Base-by-base conservation (phyloP, 1,140 invertebrate genomes). In the Telenomus remus region DNA sequence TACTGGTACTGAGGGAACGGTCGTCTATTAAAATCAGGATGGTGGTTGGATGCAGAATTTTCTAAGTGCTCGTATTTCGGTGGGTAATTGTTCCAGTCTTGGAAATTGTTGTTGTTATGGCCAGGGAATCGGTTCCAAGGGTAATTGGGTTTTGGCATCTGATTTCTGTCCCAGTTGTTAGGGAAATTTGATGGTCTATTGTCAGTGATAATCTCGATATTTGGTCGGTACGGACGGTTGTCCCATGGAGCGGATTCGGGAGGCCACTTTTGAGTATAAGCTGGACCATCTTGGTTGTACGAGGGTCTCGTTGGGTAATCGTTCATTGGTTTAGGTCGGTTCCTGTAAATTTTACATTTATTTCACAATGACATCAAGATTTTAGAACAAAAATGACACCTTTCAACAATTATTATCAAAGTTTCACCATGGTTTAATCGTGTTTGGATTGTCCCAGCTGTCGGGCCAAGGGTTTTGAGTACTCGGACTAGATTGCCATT, bases 401-500 rank as follows among this genome's bases (percentile, higher is more conserved):
- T 27, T 27, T 3, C 6, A 39, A 9, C 1, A 9, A 39, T 39
- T 11, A 39, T 57, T 48, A 19, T 46, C 1, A 14, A 13, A 4
- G 7, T 12, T 13, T 44, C 79, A 70, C 85, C 85, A 88, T 11
- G 86, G 86, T 77, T 86, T 87, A 0, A 59, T 79, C n/a, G 77
- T 75, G 47, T 74, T 81, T 6, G 85, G 82, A 14, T 82, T 85
- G 34, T 88, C 85, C 86, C 86, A 87, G 1, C 80, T 82, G 37
- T 88, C 87, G 3, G 84, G 86, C 85, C 85, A 85, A 14, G 88
- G 84, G 42, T 82, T 72, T 54, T 89, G 83, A 0, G 87, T 80
- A 44, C 89, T 89, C 0, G 89, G 82, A 72, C 91, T 91, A 0
- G 91, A 89, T 76, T 94, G 92, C 93, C 93, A 95, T 81, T 94